phyloP scores from a whole-genome alignment of 2,797 vertebrate genomes.

The Mycteria americana region DNA sequence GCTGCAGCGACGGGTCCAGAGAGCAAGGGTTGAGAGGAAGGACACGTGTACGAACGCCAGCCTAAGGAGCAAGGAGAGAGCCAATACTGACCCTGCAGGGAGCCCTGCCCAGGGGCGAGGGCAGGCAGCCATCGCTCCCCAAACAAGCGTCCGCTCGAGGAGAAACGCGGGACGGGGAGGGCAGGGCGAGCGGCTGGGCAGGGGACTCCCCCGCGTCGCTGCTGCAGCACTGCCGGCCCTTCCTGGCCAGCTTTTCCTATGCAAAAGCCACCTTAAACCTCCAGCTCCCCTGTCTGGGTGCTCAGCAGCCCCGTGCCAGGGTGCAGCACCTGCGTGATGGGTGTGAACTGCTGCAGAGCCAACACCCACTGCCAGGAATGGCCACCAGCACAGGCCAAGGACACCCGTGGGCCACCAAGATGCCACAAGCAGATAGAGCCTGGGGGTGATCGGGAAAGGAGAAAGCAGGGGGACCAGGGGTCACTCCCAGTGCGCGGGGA shows the following conservation, averaged over 20 bases:
- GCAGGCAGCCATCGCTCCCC: background rate
- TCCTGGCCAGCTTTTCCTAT: background rate
- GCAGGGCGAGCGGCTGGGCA: no score
- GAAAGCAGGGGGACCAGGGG: background rate
- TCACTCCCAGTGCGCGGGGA: background rate
- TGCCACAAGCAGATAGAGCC: background rate
- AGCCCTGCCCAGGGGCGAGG: background rate
- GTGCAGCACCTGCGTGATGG: background rate
- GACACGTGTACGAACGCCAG: background rate
- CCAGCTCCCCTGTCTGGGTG: background rate
- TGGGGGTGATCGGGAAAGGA: background rate
- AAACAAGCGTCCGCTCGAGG: background rate
- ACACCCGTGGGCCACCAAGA: no score
- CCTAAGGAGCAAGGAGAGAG: background rate
- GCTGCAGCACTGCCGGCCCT: background rate
- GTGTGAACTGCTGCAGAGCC: background rate
- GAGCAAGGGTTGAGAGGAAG: background rate
- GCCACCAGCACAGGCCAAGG: background rate
- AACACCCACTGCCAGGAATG: background rate
- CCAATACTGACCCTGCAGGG: no score
- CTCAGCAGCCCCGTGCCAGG: background rate
- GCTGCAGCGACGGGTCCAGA: background rate
- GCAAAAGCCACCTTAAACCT: background rate
- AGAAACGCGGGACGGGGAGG: no score
- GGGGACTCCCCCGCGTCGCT: no score